Conservation (phyloP, 2,797 vertebrate species). For the Ispidina lecontei region DNA sequence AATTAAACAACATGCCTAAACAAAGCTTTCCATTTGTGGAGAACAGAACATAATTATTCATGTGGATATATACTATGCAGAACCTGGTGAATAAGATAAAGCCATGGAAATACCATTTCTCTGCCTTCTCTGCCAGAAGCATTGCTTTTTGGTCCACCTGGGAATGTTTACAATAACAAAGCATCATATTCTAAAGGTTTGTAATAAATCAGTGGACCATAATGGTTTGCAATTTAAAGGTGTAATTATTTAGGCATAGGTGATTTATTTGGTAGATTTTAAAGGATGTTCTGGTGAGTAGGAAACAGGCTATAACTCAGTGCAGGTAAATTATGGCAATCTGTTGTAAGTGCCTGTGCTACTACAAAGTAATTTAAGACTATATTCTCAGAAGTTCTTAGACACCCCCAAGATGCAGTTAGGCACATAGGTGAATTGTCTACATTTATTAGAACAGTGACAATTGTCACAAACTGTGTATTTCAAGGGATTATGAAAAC, state of each 20-base stretch:
- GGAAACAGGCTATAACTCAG: not conserved
- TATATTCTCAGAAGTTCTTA: not conserved
- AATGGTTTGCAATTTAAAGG: constrained; percentile 4
- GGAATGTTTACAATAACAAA: constrained; percentile 3
- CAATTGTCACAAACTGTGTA: no score
- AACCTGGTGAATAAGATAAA: not conserved
- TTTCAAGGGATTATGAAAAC: not conserved
- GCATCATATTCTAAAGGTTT: not conserved
- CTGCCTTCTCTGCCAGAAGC: not conserved
- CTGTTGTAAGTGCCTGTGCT: not conserved
- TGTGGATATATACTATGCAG: not conserved
- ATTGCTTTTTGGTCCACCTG: not conserved
- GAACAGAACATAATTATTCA: not conserved
- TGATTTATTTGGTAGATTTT: constrained; percentile 14
- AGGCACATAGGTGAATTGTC: not conserved
- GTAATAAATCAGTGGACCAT: constrained; percentile 13
- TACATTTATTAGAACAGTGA: not conserved
- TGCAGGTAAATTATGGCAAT: not conserved
- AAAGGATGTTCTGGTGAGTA: not conserved
- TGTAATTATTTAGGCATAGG: constrained; percentile 9
- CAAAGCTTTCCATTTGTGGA: not conserved
- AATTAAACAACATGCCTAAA: not conserved
- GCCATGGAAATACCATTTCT: not conserved
- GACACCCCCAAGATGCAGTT: not conserved
- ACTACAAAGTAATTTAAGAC: not conserved